Conservation (phyloP, 2,888 invertebrate species). For the Volucella inflata region DNA sequence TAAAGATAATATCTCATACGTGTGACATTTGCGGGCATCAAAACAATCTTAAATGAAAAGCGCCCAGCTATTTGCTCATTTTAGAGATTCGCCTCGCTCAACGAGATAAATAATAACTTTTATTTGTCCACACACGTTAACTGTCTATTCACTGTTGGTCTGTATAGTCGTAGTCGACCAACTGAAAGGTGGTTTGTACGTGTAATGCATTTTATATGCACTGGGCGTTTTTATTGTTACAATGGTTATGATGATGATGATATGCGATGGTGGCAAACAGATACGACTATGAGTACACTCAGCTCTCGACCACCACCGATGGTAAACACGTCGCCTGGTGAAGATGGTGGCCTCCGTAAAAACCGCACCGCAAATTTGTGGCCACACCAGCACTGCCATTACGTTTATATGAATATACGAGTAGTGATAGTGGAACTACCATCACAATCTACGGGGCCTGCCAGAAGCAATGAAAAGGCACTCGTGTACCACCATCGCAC, state of each 20-base stretch:
- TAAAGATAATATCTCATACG: conserved; percentile 32
- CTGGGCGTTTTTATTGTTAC: conserved; percentile 41
- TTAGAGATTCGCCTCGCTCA: conserved; percentile 13
- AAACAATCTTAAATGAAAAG: conserved; percentile 25
- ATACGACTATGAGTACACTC: conserved; percentile 29
- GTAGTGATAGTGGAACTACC: conserved; percentile 23
- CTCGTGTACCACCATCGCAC: conserved; percentile 60
- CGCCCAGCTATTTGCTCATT: neutral
- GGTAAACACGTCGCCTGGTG: conserved; percentile 68
- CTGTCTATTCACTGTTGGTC: neutral
- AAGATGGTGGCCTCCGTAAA: conserved; percentile 76
- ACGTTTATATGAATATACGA: neutral
- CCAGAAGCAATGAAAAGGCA: conserved; percentile 42
- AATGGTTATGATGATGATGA: conserved; percentile 37
- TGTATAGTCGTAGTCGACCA: neutral
- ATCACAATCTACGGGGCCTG: conserved; percentile 1
- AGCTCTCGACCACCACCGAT: conserved; percentile 71
- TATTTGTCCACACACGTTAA: conserved; percentile 20
- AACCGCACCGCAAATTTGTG: conserved; percentile 74
- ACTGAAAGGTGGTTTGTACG: too few species aligned
- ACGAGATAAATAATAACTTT: conserved; percentile 9
- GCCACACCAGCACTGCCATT: conserved; percentile 62
- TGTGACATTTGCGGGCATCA: conserved; percentile 39
- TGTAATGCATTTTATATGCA: conserved; percentile 13
- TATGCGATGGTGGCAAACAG: conserved; percentile 62